Evolutionary conservation across 2,797 vertebrate species (phyloP).

Genomic region (Rhyacichthys aspro): DNA sequence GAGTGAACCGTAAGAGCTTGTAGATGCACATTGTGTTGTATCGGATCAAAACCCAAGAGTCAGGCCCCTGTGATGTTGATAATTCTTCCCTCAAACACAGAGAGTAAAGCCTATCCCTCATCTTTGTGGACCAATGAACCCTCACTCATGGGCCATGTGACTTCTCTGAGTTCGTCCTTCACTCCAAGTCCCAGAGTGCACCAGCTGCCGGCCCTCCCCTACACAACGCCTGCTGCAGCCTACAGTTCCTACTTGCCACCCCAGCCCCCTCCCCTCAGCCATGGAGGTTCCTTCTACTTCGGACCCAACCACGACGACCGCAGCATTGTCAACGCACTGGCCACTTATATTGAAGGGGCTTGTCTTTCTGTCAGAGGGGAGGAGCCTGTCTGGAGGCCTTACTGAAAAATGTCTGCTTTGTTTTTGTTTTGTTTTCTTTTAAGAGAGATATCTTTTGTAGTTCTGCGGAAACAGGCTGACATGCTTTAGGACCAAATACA

Average conservation of each 20-base stretch:
- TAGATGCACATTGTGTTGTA: too few species aligned
- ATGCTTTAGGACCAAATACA: too few species aligned
- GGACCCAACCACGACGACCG: slow-evolving; percentile 68
- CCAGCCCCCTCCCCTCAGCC: slow-evolving; percentile 36
- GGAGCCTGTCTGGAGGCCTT: slow-evolving; percentile 75
- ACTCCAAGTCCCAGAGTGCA: slow-evolving; percentile 63
- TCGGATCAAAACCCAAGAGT: too few species aligned
- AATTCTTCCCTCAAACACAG: slow-evolving; percentile 24
- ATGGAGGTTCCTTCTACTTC: slow-evolving; percentile 54
- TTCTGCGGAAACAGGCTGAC: too few species aligned
- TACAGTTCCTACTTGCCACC: slow-evolving; percentile 57
- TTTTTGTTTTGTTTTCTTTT: too few species aligned
- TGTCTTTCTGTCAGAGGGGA: slow-evolving; percentile 66
- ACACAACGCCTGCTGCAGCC: slow-evolving; percentile 38
- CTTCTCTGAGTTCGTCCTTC: slow-evolving; percentile 53
- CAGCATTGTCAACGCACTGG: slow-evolving; percentile 24
- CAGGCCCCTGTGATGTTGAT: too few species aligned
- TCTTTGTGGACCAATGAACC: slow-evolving; percentile 66
- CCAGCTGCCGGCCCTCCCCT: slow-evolving; percentile 50
- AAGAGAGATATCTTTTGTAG: too few species aligned
- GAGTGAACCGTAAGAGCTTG: too few species aligned
- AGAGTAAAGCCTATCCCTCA: slow-evolving; percentile 54
- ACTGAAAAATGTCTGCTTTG: slow-evolving; percentile 39
- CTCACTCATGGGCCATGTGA: slow-evolving; percentile 61
- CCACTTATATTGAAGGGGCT: slow-evolving; percentile 62